These are phyloP conservation scores for Germaria angustata DNA, from an alignment of 2,888 invertebrate genomes.

Conservation along the genomic window DNA sequence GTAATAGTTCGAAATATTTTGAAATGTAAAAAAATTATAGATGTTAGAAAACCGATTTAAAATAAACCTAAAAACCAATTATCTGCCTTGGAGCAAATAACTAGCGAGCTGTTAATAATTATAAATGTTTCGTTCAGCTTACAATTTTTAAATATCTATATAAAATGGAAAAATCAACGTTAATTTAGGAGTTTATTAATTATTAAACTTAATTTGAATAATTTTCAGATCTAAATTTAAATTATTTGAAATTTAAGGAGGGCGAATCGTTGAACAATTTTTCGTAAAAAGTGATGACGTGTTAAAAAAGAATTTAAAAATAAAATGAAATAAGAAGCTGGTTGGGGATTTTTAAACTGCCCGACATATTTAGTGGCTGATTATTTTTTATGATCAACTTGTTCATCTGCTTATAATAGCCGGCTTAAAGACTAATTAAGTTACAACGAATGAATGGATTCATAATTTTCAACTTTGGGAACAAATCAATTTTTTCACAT, in stretches of 20 bases:
- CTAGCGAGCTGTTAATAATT: neutral
- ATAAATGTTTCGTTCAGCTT: neutral
- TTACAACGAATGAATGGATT: no score
- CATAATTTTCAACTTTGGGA: no score
- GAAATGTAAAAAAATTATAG: neutral
- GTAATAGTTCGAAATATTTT: no score
- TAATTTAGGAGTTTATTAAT: neutral
- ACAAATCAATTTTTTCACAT: no score
- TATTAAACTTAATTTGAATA: neutral
- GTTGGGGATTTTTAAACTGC: neutral
- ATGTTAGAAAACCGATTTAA: conserved; percentile 32
- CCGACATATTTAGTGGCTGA: neutral
- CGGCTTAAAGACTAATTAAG: no score
- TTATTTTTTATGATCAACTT: no score
- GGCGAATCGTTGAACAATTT: neutral
- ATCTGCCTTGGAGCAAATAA: neutral
- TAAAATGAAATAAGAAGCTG: neutral
- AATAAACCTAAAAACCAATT: conserved; percentile 5
- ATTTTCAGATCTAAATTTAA: neutral
- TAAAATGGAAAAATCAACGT: neutral
- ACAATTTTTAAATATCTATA: neutral
- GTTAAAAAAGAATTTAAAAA: neutral
- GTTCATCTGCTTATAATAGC: neutral
- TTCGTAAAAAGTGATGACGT: neutral
- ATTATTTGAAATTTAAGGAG: no score